Percentiles rank a stretch among this genome's conserved stretches.
Conservation (phyloP, 2,888 invertebrate species). For the Drosophila siamana region DNA sequence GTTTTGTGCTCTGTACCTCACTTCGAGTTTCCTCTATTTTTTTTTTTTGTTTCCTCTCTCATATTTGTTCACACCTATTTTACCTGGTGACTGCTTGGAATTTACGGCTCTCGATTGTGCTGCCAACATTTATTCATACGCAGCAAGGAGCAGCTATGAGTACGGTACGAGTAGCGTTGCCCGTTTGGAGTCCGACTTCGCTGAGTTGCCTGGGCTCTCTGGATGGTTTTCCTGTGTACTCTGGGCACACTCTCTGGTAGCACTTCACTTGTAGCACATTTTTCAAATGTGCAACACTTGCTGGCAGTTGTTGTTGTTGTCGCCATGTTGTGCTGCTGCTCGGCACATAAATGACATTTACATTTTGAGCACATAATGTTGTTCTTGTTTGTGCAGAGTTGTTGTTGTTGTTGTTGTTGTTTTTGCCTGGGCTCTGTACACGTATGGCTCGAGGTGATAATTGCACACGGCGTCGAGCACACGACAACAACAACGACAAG, state of each 20-base stretch:
- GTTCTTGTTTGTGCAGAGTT: slow-evolving; percentile 32
- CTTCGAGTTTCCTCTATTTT: slow-evolving; percentile 14
- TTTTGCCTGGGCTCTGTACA: slow-evolving; percentile 36
- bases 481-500: slow-evolving; percentile 42
- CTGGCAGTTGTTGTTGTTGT: slow-evolving; percentile 37
- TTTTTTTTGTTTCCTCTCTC: slow-evolving; percentile 18
- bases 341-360: slow-evolving; percentile 73
- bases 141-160: slow-evolving; percentile 25
- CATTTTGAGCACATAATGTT: slow-evolving; percentile 74
- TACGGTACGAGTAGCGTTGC: slow-evolving; percentile 1
- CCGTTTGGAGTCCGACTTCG: slow-evolving; percentile 10
- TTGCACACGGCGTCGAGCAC: slow-evolving; percentile 65
- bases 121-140: slow-evolving; percentile 73
- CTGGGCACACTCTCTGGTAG: slow-evolving; percentile 25
- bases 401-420: slow-evolving; percentile 34
- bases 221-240: slow-evolving; percentile 22
- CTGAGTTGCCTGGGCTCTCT: slow-evolving; percentile 8
- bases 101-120: slow-evolving; percentile 71
- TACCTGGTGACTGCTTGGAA: slow-evolving; percentile 65
- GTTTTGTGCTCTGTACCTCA: slow-evolving; percentile 36
- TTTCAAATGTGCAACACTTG: slow-evolving; percentile 77
- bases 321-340: slow-evolving; percentile 43
- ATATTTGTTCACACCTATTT: slow-evolving; percentile 52
- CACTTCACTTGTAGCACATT: slow-evolving; percentile 69
- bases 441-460: slow-evolving; percentile 63